phyloP scores from a whole-genome alignment of 2,113 vertebrate species.

The Protobothrops flavoviridis region DNA sequence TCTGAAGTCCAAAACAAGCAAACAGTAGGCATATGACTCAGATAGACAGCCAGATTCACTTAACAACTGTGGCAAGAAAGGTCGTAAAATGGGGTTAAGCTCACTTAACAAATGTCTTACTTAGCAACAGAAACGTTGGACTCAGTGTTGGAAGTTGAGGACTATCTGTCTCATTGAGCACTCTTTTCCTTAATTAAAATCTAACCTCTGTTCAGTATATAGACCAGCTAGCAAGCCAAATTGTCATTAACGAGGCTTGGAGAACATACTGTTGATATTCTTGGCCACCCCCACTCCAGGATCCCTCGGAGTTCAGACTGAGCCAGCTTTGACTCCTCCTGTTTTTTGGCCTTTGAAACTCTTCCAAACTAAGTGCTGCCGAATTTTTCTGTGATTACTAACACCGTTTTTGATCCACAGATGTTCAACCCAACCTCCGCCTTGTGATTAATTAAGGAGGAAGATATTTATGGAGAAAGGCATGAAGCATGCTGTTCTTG shows the following conservation, averaged over 20 bases:
- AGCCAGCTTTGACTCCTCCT: constrained; percentile 50
- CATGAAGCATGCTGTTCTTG: constrained; percentile 67
- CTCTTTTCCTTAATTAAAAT: background rate
- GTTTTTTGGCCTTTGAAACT: constrained; percentile 35
- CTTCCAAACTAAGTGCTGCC: constrained; percentile 49
- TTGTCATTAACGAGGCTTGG: background rate
- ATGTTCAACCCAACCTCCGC: constrained; percentile 53
- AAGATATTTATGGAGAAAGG: constrained; percentile 58
- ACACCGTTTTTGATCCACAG: constrained; percentile 58
- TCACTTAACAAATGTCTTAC: background rate
- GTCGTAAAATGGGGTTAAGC: background rate
- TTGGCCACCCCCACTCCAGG: background rate
- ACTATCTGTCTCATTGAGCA: too few species aligned
- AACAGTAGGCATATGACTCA: too few species aligned
- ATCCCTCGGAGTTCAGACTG: background rate
- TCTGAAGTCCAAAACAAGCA: too few species aligned
- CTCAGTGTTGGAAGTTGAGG: background rate
- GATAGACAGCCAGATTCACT: too few species aligned
- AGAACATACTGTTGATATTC: background rate
- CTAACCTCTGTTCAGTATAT: background rate
- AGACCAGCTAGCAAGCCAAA: background rate
- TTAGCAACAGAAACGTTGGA: background rate
- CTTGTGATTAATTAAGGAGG: constrained; percentile 65
- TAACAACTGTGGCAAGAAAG: background rate
- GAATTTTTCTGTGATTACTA: constrained; percentile 51